phyloP scores from a whole-genome alignment of 2,888 invertebrate species.

The Macropis europaea region DNA sequence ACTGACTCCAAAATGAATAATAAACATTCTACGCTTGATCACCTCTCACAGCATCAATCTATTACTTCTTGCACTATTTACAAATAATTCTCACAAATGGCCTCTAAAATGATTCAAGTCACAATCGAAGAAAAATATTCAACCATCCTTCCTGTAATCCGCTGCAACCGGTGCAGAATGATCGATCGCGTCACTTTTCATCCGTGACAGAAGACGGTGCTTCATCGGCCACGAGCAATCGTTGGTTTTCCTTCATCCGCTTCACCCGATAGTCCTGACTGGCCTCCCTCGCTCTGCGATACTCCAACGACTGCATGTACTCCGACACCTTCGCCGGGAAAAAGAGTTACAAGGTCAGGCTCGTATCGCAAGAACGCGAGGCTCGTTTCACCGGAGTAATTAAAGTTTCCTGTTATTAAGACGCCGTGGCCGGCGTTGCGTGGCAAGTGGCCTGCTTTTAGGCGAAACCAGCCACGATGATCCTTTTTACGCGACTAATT shows the following conservation, averaged over 20 bases:
- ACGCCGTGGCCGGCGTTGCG: conserved; percentile 50
- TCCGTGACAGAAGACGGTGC: background rate
- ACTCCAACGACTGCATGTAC: conserved; percentile 63
- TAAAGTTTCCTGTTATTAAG: conserved; percentile 61
- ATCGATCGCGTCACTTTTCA: background rate
- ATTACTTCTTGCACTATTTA: no score
- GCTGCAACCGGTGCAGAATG: no score
- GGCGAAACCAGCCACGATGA: conserved; percentile 6
- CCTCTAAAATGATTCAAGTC: no score
- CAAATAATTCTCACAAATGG: no score
- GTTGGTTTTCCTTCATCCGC: conserved; percentile 53
- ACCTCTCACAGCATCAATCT: no score
- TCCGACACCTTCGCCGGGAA: conserved; percentile 58
- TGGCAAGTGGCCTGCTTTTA: conserved; percentile 51
- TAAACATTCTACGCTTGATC: no score
- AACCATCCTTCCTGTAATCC: no score
- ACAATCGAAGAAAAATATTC: no score
- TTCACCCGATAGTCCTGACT: conserved; percentile 53
- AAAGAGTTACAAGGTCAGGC: conserved; percentile 56
- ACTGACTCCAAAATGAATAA: no score
- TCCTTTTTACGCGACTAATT: conserved; percentile 39
- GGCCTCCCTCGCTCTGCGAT: conserved; percentile 57
- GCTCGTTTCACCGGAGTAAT: conserved; percentile 58
- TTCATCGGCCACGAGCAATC: conserved; percentile 5
- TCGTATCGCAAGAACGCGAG: conserved; percentile 43